Evolutionary conservation across 2,888 invertebrate genomes (phyloP).

Genomic region (Lithophane leautieri): DNA sequence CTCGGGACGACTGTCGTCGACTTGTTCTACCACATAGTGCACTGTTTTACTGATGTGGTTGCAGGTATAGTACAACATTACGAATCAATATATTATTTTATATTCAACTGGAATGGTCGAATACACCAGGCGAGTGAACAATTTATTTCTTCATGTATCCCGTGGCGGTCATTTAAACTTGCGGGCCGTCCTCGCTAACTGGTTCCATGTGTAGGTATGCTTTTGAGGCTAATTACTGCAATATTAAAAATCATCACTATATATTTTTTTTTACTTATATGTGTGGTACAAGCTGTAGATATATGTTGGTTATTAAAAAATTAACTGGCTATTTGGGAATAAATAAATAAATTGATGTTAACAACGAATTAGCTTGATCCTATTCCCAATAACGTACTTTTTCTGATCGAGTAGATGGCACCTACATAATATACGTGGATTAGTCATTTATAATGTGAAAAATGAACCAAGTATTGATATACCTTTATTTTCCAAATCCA

Average conservation of each 20-base stretch:
- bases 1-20: conserved; percentile 76
- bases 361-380: not conserved
- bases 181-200: too few species aligned
- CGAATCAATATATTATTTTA: not conserved
- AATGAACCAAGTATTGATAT: not conserved
- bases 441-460: not conserved
- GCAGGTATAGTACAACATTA: conserved; percentile 74
- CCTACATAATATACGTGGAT: not conserved
- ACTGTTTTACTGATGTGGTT: conserved; percentile 81
- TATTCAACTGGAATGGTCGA: not conserved
- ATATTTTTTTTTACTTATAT: not conserved
- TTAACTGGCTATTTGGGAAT: not conserved
- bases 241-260: not conserved
- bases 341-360: not conserved
- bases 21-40: conserved; percentile 75
- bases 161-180: not conserved
- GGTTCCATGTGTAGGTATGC: not conserved
- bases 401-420: not conserved
- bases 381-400: not conserved
- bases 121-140: not conserved
- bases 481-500: not conserved
- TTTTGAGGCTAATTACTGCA: not conserved
- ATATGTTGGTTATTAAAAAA: not conserved
- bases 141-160: too few species aligned
- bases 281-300: not conserved